phyloP scores from a whole-genome alignment of 2,888 invertebrate genomes.

The Argynnis bischoffii region DNA sequence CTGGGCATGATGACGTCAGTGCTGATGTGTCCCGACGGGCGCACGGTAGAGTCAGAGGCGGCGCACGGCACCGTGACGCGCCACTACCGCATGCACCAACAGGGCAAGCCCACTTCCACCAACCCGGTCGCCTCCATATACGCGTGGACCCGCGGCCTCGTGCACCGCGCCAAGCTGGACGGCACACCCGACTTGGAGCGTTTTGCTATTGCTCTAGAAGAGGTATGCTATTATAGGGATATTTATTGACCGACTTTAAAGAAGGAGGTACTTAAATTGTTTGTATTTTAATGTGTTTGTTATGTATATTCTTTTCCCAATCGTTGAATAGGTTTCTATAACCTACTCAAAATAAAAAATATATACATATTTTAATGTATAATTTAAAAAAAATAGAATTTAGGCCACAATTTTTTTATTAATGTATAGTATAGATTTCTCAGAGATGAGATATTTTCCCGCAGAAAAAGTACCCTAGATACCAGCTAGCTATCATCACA shows the following conservation, averaged over 20 bases:
- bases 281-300: no score
- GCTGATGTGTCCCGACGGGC: constrained; percentile 91
- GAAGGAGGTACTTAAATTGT: no score
- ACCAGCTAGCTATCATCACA: no score
- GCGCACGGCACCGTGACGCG: constrained; percentile 96
- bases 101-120: constrained; percentile 93
- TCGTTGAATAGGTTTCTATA: no score
- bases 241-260: neutral
- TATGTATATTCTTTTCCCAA: no score
- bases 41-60: constrained; percentile 94
- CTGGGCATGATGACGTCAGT: constrained; percentile 96
- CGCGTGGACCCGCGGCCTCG: constrained; percentile 94
- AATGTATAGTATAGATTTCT: no score
- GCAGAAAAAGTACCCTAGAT: no score
- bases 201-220: constrained; percentile 88
- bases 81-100: constrained; percentile 93
- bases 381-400: no score
- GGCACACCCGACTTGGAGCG: constrained; percentile 87
- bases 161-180: constrained; percentile 92
- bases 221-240: constrained; percentile 56
- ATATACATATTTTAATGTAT: no score
- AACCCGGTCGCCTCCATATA: constrained; percentile 96
- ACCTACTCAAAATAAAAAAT: no score
- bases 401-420: no score
- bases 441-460: no score